Evolutionary conservation across 2,888 invertebrate genomes (phyloP).

Genomic region (Brachyopa scutellaris): DNA sequence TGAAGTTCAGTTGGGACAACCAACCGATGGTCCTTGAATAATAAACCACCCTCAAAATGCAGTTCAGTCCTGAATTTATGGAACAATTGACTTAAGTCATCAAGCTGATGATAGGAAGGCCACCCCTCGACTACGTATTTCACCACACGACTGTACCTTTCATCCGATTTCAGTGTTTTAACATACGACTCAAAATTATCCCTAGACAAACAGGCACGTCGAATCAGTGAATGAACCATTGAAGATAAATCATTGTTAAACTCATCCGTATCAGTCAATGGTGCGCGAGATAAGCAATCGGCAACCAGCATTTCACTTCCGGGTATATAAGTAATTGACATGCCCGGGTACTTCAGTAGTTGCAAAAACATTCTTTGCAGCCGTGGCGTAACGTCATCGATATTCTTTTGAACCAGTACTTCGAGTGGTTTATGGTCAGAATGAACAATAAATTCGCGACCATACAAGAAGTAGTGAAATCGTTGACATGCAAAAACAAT

Average conservation of each 20-base stretch:
- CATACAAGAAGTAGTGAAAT: slow-evolving; percentile 44
- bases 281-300: slow-evolving; percentile 17
- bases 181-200: slow-evolving; percentile 20
- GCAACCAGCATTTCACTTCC: slow-evolving; percentile 27
- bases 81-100: slow-evolving; percentile 32
- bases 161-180: background rate
- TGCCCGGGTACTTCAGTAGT: slow-evolving; percentile 14
- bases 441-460: slow-evolving; percentile 20
- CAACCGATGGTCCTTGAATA: slow-evolving; percentile 36
- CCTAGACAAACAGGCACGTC: slow-evolving; percentile 10
- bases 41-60: slow-evolving; percentile 41
- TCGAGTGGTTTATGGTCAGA: background rate
- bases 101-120: slow-evolving; percentile 54
- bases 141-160: background rate
- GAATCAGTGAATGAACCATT: background rate
- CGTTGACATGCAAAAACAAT: slow-evolving; percentile 74
- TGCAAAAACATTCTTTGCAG: slow-evolving; percentile 16
- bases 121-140: slow-evolving; percentile 18
- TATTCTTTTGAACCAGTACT: background rate
- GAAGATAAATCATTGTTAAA: slow-evolving; percentile 1
- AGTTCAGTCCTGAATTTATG: slow-evolving; percentile 31
- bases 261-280: background rate
- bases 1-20: slow-evolving; percentile 36
- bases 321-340: slow-evolving; percentile 16
- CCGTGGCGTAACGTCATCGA: background rate